Evolutionary conservation across 2,797 vertebrate genomes (phyloP).

Genomic region (Etheostoma nigrum): DNA sequence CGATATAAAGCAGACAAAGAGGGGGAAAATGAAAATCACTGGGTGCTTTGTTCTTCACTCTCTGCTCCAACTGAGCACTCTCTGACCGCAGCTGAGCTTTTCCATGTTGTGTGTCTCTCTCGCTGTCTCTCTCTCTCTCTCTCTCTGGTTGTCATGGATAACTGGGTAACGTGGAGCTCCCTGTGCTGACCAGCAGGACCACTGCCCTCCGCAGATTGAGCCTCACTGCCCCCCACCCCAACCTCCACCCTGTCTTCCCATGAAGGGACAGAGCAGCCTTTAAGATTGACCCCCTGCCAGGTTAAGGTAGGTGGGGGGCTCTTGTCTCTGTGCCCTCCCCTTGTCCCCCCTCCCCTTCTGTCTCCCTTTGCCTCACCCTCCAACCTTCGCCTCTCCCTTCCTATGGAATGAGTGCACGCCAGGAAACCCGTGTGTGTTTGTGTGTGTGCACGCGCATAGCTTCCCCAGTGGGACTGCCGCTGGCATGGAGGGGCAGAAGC

Average conservation of each 20-base stretch:
- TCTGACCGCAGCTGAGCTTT: constrained; percentile 84
- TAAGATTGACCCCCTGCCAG: constrained; percentile 81
- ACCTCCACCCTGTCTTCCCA: constrained; percentile 50
- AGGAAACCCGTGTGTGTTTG: constrained; percentile 67
- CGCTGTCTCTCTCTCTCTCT: constrained; percentile 29
- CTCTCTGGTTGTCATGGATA: constrained; percentile 88
- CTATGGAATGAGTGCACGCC: constrained; percentile 79
- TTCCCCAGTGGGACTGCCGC: constrained; percentile 78
- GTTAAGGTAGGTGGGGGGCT: constrained; percentile 63
- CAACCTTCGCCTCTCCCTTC: constrained; percentile 75
- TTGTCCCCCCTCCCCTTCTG: constrained; percentile 14
- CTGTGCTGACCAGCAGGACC: constrained; percentile 82
- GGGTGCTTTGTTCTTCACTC: constrained; percentile 84
- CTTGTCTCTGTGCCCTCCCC: constrained; percentile 72
- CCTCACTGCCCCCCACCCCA: constrained; percentile 53
- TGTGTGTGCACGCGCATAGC: constrained; percentile 29
- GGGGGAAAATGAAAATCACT: constrained; percentile 82
- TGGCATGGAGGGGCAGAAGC: constrained; percentile 83
- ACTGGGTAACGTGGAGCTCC: constrained; percentile 84
- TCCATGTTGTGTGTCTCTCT: constrained; percentile 58
- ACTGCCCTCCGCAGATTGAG: constrained; percentile 81
- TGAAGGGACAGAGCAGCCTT: constrained; percentile 83
- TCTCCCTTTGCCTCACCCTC: constrained; percentile 68
- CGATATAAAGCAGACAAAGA: constrained; percentile 79
- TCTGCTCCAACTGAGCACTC: constrained; percentile 79